Base-by-base conservation (phyloP, 30 jellyfish, hydroid and myxozoan species). In the Hydra vulgaris region DNA sequence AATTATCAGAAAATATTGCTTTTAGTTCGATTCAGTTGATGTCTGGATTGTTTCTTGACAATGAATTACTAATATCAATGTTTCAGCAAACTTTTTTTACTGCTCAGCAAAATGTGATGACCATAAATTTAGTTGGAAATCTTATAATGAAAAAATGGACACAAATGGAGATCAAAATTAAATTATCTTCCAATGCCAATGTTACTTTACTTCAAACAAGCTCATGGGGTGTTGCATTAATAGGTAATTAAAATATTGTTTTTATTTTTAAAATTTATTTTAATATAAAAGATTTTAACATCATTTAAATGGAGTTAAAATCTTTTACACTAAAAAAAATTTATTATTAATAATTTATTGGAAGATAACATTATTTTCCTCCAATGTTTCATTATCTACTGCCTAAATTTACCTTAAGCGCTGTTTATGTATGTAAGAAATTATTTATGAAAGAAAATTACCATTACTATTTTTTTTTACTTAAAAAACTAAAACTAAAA, bases 101-200 rank as follows among this genome's bases (percentile, higher is more conserved):
- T 22, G 71, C 69, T 1, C 25, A 5, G 72, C 18, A 23, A 23
- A 19, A 66, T 66, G 66, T 23, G 26, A 80, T 66, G 7, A 80
- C 87, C 21, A 20, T 61, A 19, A 52, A 15, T 19, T 15, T 70
- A 5, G 66, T 52, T 66, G 83, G 83, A 18, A 70, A 40, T 80
- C 26, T 66, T 21, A 21, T 17, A 8, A 24, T 68, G 15, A 26
- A 15, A 54, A 80, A 80, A 22, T 80, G 87, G 87, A 19, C 27
- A 23, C 83, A 68, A 21, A 22, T 80, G 72, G 66, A 23, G 22
- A 26, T 80, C 16, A 80, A 80, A 80, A 53, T 70, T 7, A 80
- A 70, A 18, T n/a, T 22, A 22, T 26, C 87, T 15, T 16, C 78
- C 8, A 27, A 27, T 27, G 79, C 21, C 0, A 67, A 25, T 66